Percentiles rank a stretch among this genome's conserved stretches.
phyloP scores from a whole-genome alignment of 2,888 invertebrate species.

The Charanyca ferruginea region DNA sequence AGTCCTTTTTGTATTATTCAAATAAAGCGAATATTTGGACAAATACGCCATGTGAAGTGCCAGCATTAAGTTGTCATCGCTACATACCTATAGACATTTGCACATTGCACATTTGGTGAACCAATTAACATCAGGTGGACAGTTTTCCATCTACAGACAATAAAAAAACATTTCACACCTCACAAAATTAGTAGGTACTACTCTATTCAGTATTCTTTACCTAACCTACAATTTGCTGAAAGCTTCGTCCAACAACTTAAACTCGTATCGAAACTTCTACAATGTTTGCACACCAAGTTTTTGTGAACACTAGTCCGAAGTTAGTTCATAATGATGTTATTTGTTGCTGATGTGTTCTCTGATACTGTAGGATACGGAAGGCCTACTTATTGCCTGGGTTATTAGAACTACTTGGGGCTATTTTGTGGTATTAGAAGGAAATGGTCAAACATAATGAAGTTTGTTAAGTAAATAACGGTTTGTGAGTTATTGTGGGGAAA shows the following conservation, averaged over 20 bases:
- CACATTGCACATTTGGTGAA: no score
- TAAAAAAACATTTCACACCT: no score
- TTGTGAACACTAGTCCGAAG: constrained; percentile 16
- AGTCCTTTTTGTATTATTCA: no score
- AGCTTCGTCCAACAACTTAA: constrained; percentile 21
- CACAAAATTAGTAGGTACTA: no score
- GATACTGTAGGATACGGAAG: neutral
- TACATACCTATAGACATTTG: no score
- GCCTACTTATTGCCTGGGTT: constrained; percentile 12
- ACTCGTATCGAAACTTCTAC: constrained; percentile 17
- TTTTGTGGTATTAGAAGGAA: neutral
- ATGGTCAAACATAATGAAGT: neutral
- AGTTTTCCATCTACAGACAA: no score
- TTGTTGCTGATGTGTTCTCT: constrained; percentile 11
- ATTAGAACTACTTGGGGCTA: neutral
- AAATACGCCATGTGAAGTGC: no score
- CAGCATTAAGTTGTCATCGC: no score
- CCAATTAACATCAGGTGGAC: no score
- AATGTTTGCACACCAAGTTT: constrained; percentile 20
- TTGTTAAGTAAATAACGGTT: neutral
- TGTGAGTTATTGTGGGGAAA: neutral
- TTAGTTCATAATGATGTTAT: constrained; percentile 18
- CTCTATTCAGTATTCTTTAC: no score
- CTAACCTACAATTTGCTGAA: constrained; percentile 16
- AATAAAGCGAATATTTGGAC: no score